Percentiles rank a stretch among this genome's conserved stretches.
phyloP scores from a whole-genome alignment of 1,140 invertebrate genomes.

The Goniozus legneri region DNA sequence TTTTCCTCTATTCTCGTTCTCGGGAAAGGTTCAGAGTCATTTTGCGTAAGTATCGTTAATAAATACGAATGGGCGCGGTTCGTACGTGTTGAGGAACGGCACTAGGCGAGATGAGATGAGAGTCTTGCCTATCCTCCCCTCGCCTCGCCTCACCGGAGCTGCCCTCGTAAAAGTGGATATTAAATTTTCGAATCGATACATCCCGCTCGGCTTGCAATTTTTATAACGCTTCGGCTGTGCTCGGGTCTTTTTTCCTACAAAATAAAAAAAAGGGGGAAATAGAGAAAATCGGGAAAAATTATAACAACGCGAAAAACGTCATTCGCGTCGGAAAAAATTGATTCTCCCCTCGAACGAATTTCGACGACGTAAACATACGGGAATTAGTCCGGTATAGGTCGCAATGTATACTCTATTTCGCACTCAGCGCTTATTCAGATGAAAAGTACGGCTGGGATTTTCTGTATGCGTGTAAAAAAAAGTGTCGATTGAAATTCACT shows the following conservation, averaged over 20 bases:
- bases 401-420: no score
- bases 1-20: no score
- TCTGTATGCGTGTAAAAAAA: neutral
- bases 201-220: conserved; percentile 10
- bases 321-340: no score
- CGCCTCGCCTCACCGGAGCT: no score
- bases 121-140: conserved; percentile 13
- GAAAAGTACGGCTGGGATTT: neutral
- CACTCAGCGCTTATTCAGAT: no score
- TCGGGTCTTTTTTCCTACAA: neutral
- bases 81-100: neutral
- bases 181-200: conserved; percentile 18
- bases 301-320: no score
- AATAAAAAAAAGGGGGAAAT: neutral
- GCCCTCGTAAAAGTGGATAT: conserved; percentile 20
- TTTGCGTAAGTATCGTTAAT: neutral
- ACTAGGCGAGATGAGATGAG: conserved; percentile 7
- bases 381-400: no score
- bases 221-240: conserved; percentile 1
- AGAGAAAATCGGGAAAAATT: no score
- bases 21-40: no score
- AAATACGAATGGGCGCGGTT: neutral
- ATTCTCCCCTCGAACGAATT: no score
- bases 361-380: no score
- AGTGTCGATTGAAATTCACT: neutral